Base-by-base conservation (phyloP, 2,113 vertebrate genomes). In the Speoplatyrhinus poulsoni region DNA sequence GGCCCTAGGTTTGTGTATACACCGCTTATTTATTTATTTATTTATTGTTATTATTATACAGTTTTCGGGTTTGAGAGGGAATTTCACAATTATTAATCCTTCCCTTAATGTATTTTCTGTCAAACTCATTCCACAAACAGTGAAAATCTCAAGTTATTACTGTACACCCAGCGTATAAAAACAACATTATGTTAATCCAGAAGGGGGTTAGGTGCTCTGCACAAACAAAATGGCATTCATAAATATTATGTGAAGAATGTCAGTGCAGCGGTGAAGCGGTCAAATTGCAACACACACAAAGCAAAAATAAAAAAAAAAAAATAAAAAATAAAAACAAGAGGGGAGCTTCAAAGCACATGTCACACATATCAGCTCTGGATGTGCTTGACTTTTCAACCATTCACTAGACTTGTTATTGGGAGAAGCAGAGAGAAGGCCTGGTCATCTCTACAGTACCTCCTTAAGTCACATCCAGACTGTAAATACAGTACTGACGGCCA, bases 331-430 rank as follows among this genome's bases (percentile, higher is more conserved):
- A 50, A 72, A 71, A 81, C 46, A n/a, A 26, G 26, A 26, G 26
- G 26, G 71, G 60, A 47, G 52, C 59, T 66, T 58, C 46, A 48
- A 69, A 67, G 81, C 88, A 89, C 87, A 82, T 90, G 87, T 75
- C 74, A 74, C 65, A 36, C 80, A 88, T 85, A 86, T 76, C 68
- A 58, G 81, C 77, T 67, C 74, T 67, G 17, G 68, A 79, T 77
- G 73, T 72, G 87, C 80, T 84, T 58, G 61, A 76, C 79, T 88
- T 89, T 83, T 77, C 83, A 73, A 89, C 76, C 80, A 69, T 86
- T 83, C 82, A 82, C 67, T 67, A 11, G n/a, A 65, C 74, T 50
- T 77, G 74, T 79, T 74, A 70, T 77, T 77, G 76, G 75, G 75
- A 80, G 85, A 62, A 73, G 75, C 87, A 72, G 85, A 73, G 69